Evolutionary conservation across 2,113 vertebrate genomes (phyloP).

Genomic region (Platysternon megacephalum): DNA sequence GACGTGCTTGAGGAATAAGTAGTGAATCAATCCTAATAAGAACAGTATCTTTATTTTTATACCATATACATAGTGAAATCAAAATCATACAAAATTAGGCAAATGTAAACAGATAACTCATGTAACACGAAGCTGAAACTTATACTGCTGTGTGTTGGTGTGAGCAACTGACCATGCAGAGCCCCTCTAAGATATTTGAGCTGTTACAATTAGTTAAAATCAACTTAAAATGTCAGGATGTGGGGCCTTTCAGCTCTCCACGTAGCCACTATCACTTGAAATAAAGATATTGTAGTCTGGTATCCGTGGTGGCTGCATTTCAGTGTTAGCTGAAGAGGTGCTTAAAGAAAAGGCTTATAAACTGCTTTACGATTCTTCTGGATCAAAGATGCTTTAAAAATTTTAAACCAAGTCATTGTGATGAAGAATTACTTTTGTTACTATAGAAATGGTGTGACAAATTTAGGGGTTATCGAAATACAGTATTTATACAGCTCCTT

Average conservation of each 20-base stretch:
- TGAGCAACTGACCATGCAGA: neutral
- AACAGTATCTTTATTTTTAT: no score
- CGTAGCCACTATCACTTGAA: neutral
- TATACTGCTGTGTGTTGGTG: accelerated
- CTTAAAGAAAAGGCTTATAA: neutral
- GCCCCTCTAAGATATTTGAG: neutral
- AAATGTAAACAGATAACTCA: neutral
- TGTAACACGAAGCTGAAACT: neutral
- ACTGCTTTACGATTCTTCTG: neutral
- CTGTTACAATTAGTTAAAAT: neutral
- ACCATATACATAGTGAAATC: no score
- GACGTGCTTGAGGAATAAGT: no score
- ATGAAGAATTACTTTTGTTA: neutral
- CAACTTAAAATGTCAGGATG: neutral
- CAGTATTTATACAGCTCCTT: neutral
- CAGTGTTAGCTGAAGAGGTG: neutral
- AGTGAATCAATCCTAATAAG: no score
- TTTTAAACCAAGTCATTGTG: neutral
- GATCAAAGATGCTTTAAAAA: neutral
- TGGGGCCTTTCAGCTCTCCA: neutral
- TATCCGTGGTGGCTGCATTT: neutral
- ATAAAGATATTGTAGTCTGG: neutral
- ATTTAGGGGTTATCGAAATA: neutral
- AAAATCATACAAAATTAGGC: neutral
- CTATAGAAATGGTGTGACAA: no score